Percentiles rank a stretch among this genome's conserved stretches.
Evolutionary conservation across 2,888 invertebrate genomes (phyloP).

Genomic region (Cancer borealis): DNA sequence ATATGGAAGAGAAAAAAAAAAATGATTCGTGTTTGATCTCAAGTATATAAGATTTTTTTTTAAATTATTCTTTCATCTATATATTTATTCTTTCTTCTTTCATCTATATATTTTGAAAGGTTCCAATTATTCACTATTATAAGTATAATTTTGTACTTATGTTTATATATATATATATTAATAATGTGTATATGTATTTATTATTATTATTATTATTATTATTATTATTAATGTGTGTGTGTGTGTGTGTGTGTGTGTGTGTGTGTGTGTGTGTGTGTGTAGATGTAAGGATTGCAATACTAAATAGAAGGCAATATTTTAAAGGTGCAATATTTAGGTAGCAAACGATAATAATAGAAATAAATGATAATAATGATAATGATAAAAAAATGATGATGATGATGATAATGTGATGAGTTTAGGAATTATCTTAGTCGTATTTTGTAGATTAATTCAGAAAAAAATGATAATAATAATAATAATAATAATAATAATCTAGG

Average conservation of each 20-base stretch:
- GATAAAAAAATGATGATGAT: not conserved
- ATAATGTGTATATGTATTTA: too few relatives aligned
- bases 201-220: too few relatives aligned
- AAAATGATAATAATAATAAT: not conserved
- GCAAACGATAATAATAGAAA: not conserved
- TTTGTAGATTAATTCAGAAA: not conserved
- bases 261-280: not conserved
- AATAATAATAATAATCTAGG: not conserved
- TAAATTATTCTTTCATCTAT: too few relatives aligned
- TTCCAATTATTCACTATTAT: too few relatives aligned
- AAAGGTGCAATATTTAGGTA: constrained; percentile 22
- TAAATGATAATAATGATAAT: not conserved
- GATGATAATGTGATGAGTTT: not conserved
- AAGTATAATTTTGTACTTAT: too few relatives aligned
- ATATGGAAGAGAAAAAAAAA: too few relatives aligned
- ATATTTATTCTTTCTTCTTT: too few relatives aligned
- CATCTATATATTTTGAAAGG: too few relatives aligned
- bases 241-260: not conserved
- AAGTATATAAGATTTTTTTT: too few relatives aligned
- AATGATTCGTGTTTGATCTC: too few relatives aligned
- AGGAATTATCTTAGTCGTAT: not conserved
- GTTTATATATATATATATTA: too few relatives aligned
- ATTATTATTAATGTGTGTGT: not conserved
- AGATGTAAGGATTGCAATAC: not conserved
- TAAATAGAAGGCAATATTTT: constrained; percentile 2